A percentile compares a stretch with the other conserved stretches of the same genome.
Conservation (phyloP, 2,113 vertebrate genomes). For the Pimephales promelas region DNA sequence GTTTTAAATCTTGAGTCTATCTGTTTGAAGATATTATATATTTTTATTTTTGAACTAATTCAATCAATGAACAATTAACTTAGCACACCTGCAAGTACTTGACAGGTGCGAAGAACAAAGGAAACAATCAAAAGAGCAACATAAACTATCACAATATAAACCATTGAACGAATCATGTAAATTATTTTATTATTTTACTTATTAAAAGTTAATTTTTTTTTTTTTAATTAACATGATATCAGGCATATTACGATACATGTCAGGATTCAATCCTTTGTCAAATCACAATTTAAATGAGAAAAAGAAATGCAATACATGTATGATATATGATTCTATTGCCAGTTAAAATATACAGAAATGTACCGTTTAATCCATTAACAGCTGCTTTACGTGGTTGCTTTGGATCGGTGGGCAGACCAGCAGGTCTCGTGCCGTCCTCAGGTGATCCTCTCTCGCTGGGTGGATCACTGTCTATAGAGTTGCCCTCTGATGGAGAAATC, state of each 20-base stretch:
- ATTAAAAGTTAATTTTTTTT: background rate
- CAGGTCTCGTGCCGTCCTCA: conserved; percentile 79
- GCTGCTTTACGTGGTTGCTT: conserved; percentile 78
- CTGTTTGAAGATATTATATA: too few relatives aligned
- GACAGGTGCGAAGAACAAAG: too few relatives aligned
- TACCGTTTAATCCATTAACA: conserved; percentile 81
- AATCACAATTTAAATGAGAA: background rate
- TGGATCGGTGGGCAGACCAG: conserved; percentile 71
- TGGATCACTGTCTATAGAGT: conserved; percentile 88
- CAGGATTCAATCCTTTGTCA: background rate
- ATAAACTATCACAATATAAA: too few relatives aligned
- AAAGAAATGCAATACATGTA: background rate
- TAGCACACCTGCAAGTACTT: too few relatives aligned
- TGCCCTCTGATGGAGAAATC: conserved; percentile 89
- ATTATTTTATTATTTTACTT: background rate
- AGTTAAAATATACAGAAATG: conserved; percentile 60
- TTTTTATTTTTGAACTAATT: too few relatives aligned
- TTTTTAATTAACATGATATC: background rate
- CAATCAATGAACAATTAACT: too few relatives aligned
- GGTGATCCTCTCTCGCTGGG: conserved; percentile 85
- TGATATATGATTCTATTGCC: background rate
- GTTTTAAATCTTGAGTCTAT: too few relatives aligned
- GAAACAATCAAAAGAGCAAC: too few relatives aligned
- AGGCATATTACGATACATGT: background rate
- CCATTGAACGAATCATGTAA: too few relatives aligned